phyloP scores from a whole-genome alignment of 2,797 vertebrate species.

The Ctenopoma multispine region DNA sequence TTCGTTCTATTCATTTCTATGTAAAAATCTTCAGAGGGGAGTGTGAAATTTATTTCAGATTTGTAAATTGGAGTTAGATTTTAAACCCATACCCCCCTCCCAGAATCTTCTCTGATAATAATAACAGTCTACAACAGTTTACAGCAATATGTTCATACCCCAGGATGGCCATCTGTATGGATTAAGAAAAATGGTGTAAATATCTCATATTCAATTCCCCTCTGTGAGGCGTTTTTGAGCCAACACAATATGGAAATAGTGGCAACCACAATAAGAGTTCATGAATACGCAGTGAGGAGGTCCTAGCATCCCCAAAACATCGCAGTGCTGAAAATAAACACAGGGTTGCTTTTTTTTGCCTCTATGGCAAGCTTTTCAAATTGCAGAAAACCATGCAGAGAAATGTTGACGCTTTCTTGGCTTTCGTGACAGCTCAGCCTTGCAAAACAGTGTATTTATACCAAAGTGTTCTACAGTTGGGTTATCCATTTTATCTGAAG shows the following conservation, averaged over 20 bases:
- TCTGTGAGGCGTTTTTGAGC: constrained; percentile 56
- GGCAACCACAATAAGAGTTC: constrained; percentile 72
- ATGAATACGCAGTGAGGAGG: constrained; percentile 67
- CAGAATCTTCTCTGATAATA: constrained; percentile 61
- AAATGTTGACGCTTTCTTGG: constrained; percentile 65
- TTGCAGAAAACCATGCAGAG: constrained; percentile 49
- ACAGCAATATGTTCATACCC: constrained; percentile 48
- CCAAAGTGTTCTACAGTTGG: constrained; percentile 45
- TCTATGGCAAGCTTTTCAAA: constrained; percentile 61
- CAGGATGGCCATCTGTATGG: constrained; percentile 65
- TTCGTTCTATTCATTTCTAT: constrained; percentile 72
- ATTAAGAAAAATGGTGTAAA: constrained; percentile 76
- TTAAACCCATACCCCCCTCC: constrained; percentile 54
- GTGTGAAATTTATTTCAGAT: constrained; percentile 77
- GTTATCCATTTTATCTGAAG: constrained; percentile 77
- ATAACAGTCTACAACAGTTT: constrained; percentile 72
- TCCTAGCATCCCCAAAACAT: constrained; percentile 55
- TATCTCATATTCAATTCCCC: constrained; percentile 66
- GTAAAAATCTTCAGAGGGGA: constrained; percentile 73
- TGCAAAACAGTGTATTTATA: constrained; percentile 76
- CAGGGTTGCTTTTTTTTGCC: constrained; percentile 47
- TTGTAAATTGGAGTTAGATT: constrained; percentile 76
- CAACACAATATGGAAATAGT: constrained; percentile 66
- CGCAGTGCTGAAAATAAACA: constrained; percentile 71
- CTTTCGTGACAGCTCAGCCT: constrained; percentile 66